Base-by-base conservation (phyloP, 1,140 invertebrate species). In the Anoplolepis gracilipes region DNA sequence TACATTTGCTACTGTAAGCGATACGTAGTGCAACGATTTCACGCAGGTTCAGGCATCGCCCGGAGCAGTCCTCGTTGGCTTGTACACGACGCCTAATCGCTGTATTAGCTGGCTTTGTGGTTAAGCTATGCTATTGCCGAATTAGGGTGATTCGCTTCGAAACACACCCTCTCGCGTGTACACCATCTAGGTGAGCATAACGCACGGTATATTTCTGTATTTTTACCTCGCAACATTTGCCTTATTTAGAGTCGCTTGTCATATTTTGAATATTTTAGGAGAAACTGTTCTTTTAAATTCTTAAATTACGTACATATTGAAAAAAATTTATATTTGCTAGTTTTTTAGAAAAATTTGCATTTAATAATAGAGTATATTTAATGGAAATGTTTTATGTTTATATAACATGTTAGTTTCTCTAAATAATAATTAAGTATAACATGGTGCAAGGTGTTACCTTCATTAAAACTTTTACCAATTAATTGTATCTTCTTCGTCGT, bases 71-170 rank as follows among this genome's bases (percentile, higher is more conserved):
- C 84, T 87, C 75, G 69, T 82, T 90, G 87, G 91, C 79, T 92
- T 92, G 92, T 91, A 90, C 89, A 91, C 90, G 86, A 69, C 79
- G 86, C 85, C 87, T 93, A 93, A 93, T 93, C 89, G 91, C 61
- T 87, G 88, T 90, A 94, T 94, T 93, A 94, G 91, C 91, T 91
- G 88, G 92, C 92, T 92, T 92, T 92, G 90, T 91, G 89, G 85
- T 90, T 91, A 92, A 91, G 92, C 92, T 92, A 88, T 91, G 92
- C 90, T 90, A 93, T 93, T 92, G 92, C 90, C 85, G 88, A 91
- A 92, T 93, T 91, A 92, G 90, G 88, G 62, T 90, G 88, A 92
- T 92, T 92, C 86, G 86, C 87, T 87, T 88, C 85, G 85, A 85
- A 90, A 90, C 88, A 87, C 88, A 87, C 72, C 86, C 85, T 79